Conservation (phyloP, 2,888 invertebrate genomes). For the Buathra laborator region DNA sequence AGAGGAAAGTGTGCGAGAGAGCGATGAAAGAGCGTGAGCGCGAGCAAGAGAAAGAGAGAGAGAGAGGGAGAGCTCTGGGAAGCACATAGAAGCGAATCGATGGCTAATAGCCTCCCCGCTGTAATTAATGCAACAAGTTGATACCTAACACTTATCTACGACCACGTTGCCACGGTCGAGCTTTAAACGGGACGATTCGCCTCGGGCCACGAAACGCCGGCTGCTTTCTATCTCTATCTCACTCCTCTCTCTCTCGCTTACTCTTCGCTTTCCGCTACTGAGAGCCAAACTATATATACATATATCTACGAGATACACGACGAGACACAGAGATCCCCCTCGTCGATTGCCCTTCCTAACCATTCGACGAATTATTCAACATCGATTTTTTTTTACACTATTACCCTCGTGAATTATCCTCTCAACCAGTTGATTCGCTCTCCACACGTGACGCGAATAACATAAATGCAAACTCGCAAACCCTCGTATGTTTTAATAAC, state of each 20-base stretch:
- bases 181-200: slow-evolving; percentile 73
- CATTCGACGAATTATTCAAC: slow-evolving; percentile 66
- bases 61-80: slow-evolving; percentile 78
- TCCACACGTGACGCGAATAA: slow-evolving; percentile 41
- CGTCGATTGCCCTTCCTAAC: slow-evolving; percentile 66
- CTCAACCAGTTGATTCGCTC: slow-evolving; percentile 61
- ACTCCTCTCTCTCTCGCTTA: slow-evolving; percentile 35
- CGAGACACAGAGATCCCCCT: slow-evolving; percentile 62
- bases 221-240: slow-evolving; percentile 66
- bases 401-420: slow-evolving; percentile 48
- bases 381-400: slow-evolving; percentile 66
- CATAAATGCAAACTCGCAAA: slow-evolving; percentile 13
- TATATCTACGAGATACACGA: slow-evolving; percentile 53
- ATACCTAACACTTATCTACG: slow-evolving; percentile 83
- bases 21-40: slow-evolving; percentile 64
- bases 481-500: slow-evolving; percentile 2
- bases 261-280: slow-evolving; percentile 57
- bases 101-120: slow-evolving; percentile 83
- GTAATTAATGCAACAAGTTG: slow-evolving; percentile 86
- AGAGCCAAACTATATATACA: slow-evolving; percentile 59
- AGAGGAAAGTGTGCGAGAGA: slow-evolving; percentile 39
- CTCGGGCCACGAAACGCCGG: slow-evolving; percentile 70
- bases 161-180: slow-evolving; percentile 70
- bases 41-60: slow-evolving; percentile 76
- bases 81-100: slow-evolving; percentile 79